Conservation (phyloP, 2,113 vertebrate genomes). For the Podarcis muralis region DNA sequence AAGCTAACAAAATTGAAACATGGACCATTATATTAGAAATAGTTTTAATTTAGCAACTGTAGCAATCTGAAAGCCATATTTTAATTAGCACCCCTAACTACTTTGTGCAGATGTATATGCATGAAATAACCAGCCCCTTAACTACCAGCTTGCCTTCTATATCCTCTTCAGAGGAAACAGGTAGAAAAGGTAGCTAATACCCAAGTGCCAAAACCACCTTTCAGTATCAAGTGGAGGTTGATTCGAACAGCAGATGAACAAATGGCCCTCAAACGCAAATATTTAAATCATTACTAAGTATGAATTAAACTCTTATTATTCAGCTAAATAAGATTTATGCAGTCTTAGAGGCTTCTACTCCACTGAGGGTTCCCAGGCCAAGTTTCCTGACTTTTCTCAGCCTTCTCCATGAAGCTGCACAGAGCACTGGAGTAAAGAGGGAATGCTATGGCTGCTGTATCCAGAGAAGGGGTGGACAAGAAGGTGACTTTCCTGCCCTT, state of each 20-base stretch:
- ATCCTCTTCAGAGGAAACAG: background rate
- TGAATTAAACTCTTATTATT: background rate
- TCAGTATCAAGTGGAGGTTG: background rate
- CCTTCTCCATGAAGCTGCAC: background rate
- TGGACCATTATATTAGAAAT: too few relatives aligned
- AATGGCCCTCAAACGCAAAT: background rate
- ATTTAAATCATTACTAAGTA: background rate
- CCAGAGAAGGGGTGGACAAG: too few relatives aligned
- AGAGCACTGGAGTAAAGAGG: background rate
- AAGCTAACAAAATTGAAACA: background rate
- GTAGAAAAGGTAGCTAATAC: background rate
- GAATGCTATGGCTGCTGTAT: background rate
- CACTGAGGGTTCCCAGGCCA: background rate
- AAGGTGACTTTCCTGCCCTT: too few relatives aligned
- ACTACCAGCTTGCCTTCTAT: too few relatives aligned
- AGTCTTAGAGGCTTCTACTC: background rate
- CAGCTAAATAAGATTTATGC: background rate
- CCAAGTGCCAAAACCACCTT: background rate
- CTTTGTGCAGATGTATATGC: too few relatives aligned
- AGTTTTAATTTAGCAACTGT: too few relatives aligned
- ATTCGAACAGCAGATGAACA: background rate
- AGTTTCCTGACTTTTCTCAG: background rate
- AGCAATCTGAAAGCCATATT: too few relatives aligned
- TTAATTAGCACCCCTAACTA: too few relatives aligned
- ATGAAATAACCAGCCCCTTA: too few relatives aligned